Base-by-base conservation (phyloP, 2,797 vertebrate species). In the Neosalanx taihuensis region DNA sequence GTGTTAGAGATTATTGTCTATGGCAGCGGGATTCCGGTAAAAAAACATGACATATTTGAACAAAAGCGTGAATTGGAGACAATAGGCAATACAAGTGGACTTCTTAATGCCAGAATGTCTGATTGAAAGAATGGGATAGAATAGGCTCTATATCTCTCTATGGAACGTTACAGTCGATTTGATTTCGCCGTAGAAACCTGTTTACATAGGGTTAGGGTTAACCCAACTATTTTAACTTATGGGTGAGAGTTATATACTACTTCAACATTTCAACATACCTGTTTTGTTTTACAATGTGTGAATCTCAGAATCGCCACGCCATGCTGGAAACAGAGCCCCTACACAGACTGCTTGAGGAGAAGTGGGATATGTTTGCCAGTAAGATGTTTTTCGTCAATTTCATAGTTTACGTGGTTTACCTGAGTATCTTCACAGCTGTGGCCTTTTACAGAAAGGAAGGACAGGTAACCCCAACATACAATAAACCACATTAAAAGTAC, bases 291-390 rank as follows among this genome's bases (percentile, higher is more conserved):
- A 60, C 15, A n/a, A 17, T 60, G 41, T 10, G 15, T 63, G 13
- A 26, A 63, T 31, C 20, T 65, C 20, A 97, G 97, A 96, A 97
- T 81, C 94, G 94, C n/a, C 94, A 95, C 0, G 93, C 95, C 83
- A 97, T 98, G 95, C 93, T 98, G 4, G 80, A 95, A 82, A 88
- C 97, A 30, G 94, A 98, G 35, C 95, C 93, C 0, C 91, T 98
- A 0, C 92, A 89, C 80, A 93, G 92, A 71, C 90, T 97, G 9
- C 89, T 98, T 51, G 85, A 95, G 76, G 93, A 96, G 69, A 97
- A 98, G 77, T 98, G 95, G 97, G 87, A 95, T 66, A 84, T 89
- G 7, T 97, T 93, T 49, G 95, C 93, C 46, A 92, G 92, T 70
- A 91, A 91, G 53, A 88, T 96, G 4, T 98, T 98, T 88, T 85